Base-by-base conservation (phyloP, 2,113 vertebrate genomes). In the Calidris pugnax region DNA sequence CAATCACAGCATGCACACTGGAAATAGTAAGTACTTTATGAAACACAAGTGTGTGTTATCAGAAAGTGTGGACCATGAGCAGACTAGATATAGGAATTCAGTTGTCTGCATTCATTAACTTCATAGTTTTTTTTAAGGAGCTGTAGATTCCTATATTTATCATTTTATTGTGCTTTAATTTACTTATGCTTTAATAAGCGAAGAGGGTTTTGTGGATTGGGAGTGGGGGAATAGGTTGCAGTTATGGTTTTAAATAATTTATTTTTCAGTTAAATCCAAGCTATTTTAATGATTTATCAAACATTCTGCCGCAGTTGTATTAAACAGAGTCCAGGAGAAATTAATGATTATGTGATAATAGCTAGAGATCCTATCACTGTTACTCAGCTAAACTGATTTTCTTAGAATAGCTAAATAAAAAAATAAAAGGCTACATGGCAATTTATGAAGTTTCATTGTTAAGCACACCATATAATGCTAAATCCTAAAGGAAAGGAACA, bases 271-370 rank as follows among this genome's bases (percentile, higher is more conserved):
- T 96, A 95, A 71, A 81, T 95, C 86, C 27, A 48, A 89, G 67
- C 28, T 72, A 91, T 89, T 93, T 94, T 87, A 85, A 85, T 97
- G 77, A 96, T 92, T 94, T 96, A 94, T 94, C 95, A 95, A 96
- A 92, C 37, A 68, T 92, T 83, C 35, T 45, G 39, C 19, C 79
- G 62, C 56, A 90, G 56, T 55, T 47, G 73, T 87, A 92, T 93
- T 75, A 94, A 97, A 87, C 21, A 88, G 27, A 94, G 50, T 84
- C 55, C 84, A 88, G 59, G 47, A 91, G 17, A 74, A 94, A 93
- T 92, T 95, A 97, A 89, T 56, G 63, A 73, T 90, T 86, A 91
- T 43, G 68, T 59, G 41, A 59, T 87, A 88, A 96, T 82, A 30
- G 64, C 83, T 88, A 13, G 33, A 93, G 59, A 85, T 57, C 19